Conservation (phyloP, 2,113 vertebrate genomes). For the Hypomesus transpacificus region DNA sequence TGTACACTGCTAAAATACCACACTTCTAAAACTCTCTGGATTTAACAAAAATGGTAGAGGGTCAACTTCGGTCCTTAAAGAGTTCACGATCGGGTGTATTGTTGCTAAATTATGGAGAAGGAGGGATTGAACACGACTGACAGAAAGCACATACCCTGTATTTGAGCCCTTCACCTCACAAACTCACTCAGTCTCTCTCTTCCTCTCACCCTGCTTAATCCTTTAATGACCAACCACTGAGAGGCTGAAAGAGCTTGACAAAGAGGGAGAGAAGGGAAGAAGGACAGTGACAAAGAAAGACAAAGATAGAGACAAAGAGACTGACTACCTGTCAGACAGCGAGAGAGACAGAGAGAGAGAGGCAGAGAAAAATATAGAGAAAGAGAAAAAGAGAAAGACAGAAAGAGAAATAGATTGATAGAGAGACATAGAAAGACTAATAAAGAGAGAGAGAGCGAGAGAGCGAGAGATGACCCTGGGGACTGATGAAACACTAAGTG, state of each 20-base stretch:
- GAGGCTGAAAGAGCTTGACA: not conserved
- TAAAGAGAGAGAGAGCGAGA: not conserved
- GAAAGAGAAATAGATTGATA: not conserved
- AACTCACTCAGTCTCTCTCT: constrained; percentile 18
- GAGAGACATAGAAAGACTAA: not conserved
- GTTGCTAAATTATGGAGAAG: not conserved
- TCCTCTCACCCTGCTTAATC: constrained; percentile 54
- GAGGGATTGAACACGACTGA: constrained; percentile 30
- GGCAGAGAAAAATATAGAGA: not conserved
- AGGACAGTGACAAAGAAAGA: not conserved
- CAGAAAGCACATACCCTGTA: constrained; percentile 40
- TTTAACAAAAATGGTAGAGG: not conserved
- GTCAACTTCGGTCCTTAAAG: not conserved
- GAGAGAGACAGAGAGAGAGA: not conserved
- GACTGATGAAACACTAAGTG: constrained; percentile 10
- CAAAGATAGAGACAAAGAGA: not conserved
- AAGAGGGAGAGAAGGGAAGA: not conserved
- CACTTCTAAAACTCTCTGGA: not conserved
- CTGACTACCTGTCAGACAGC: not conserved
- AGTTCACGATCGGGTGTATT: too few relatives aligned
- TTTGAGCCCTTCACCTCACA: constrained; percentile 25
- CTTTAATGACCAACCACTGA: constrained; percentile 49
- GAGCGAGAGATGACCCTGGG: not conserved
- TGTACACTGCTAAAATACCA: not conserved
- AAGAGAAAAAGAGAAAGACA: not conserved